Evolutionary conservation across 2,888 invertebrate species (phyloP).

Genomic region (Thymelicus lineola): DNA sequence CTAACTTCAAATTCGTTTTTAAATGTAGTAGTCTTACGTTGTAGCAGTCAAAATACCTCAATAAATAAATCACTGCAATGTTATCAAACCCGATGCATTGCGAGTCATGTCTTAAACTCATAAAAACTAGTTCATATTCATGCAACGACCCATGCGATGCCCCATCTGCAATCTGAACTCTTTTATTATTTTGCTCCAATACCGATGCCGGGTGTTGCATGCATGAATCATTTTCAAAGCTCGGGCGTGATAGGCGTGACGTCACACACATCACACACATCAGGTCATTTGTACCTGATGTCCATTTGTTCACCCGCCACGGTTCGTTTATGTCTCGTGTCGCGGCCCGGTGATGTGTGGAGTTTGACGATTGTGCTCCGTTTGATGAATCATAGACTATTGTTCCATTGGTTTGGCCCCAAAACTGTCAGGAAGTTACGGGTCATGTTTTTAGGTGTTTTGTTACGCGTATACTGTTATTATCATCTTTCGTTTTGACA

Average conservation of each 20-base stretch:
- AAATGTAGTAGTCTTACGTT: too few species aligned
- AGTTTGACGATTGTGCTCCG: slow-evolving; percentile 9
- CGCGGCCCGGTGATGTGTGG: not conserved
- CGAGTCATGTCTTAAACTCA: too few species aligned
- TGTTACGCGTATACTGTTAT: too few species aligned
- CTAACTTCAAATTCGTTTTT: too few species aligned
- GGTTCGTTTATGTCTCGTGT: slow-evolving; percentile 26
- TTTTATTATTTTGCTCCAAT: slow-evolving; percentile 1
- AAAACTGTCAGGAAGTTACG: too few species aligned
- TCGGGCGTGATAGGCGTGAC: not conserved
- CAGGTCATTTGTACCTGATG: slow-evolving; percentile 25
- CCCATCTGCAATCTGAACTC: not conserved
- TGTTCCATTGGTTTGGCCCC: not conserved
- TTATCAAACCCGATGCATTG: too few species aligned
- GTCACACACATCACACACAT: slow-evolving; percentile 5
- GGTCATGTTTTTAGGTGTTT: too few species aligned
- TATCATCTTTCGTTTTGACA: too few species aligned
- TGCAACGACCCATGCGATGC: not conserved
- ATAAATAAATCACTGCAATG: too few species aligned
- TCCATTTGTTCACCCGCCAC: slow-evolving; percentile 19
- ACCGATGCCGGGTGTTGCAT: slow-evolving; percentile 1
- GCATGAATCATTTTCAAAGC: slow-evolving; percentile 8
- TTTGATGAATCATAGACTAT: not conserved
- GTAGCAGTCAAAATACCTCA: too few species aligned
- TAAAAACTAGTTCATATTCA: slow-evolving; percentile 1